Conservation (phyloP, 2,113 vertebrate species). For the Embiotoca jacksoni region DNA sequence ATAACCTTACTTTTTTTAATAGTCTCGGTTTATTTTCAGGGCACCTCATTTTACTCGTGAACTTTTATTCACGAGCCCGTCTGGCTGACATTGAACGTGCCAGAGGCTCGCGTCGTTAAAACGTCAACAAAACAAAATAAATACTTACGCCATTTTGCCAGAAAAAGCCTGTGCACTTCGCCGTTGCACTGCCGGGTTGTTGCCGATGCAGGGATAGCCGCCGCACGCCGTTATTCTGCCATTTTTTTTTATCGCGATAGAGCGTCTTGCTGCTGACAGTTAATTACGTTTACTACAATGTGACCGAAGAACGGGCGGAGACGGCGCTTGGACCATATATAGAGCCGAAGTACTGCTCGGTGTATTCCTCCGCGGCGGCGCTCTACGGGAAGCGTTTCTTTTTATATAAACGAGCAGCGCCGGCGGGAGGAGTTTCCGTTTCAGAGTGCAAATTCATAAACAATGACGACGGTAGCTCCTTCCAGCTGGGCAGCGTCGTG, state of each 20-base stretch:
- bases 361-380: conserved; percentile 67
- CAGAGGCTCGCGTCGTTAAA: not conserved
- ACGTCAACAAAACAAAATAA: not conserved
- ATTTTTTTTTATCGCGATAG: conserved; percentile 69
- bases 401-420: rapidly evolving
- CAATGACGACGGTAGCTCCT: too few relatives aligned
- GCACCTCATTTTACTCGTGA: too few relatives aligned
- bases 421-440: conserved; percentile 3
- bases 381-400: not conserved
- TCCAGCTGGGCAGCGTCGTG: too few relatives aligned
- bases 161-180: conserved; percentile 81
- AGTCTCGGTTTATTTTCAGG: too few relatives aligned
- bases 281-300: not conserved
- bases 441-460: not conserved
- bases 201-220: conserved; percentile 81
- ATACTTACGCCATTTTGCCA: conserved; percentile 88
- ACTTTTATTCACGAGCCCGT: not conserved
- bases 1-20: too few relatives aligned
- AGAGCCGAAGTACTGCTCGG: conserved; percentile 31
- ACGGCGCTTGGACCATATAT: conserved; percentile 17
- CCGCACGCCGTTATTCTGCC: conserved; percentile 80
- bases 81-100: not conserved
- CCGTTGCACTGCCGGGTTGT: conserved; percentile 82
- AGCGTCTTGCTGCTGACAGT: not conserved
- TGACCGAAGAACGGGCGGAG: rapidly evolving